Evolutionary conservation across 2,113 vertebrate genomes (phyloP).

Genomic region (Sciurus niger): DNA sequence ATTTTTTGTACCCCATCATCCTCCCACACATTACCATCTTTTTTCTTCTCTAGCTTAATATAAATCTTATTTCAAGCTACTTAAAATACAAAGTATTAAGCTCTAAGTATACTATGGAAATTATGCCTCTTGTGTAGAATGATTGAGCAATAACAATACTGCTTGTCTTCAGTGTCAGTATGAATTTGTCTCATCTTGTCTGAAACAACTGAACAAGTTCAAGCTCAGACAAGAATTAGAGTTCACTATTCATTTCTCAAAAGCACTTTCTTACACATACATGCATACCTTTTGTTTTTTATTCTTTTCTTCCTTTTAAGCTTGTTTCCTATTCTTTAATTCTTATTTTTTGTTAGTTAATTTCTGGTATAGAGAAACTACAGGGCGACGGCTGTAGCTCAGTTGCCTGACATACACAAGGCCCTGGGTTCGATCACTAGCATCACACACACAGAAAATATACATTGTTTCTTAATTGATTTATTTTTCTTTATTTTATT

Average conservation of each 20-base stretch:
- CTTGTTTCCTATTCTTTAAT: slow-evolving; percentile 20
- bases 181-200: slow-evolving; percentile 60
- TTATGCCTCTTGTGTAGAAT: slow-evolving; percentile 7
- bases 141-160: slow-evolving; percentile 18
- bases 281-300: neutral
- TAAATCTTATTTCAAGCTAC: neutral
- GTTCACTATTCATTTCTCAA: slow-evolving; percentile 5
- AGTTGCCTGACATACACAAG: neutral
- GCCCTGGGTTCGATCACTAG: too few species aligned
- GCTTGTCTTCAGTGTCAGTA: neutral
- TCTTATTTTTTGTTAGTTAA: neutral
- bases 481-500: too few species aligned
- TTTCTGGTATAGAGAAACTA: neutral
- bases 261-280: neutral
- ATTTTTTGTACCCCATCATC: neutral
- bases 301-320: slow-evolving; percentile 19
- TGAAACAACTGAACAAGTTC: slow-evolving; percentile 34
- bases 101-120: neutral
- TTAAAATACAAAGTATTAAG: slow-evolving; percentile 16
- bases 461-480: neutral
- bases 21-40: neutral
- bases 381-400: neutral
- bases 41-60: neutral
- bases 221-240: slow-evolving; percentile 16
- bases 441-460: neutral